Evolutionary conservation across 1,140 invertebrate genomes (phyloP).

Genomic region (Drosophila ohnishii): DNA sequence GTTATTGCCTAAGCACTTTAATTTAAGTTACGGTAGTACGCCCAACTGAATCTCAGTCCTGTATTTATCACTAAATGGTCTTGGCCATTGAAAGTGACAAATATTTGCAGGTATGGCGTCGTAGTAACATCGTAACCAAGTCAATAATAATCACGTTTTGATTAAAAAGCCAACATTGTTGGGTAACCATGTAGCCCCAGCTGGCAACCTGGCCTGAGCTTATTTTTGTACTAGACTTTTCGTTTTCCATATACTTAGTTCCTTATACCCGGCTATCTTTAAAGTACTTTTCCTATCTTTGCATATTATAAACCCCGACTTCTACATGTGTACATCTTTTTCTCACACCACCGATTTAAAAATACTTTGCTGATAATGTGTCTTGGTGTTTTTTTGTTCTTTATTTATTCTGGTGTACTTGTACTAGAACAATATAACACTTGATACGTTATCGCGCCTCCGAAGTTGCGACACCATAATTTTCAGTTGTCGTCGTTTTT

Average conservation of each 20-base stretch:
- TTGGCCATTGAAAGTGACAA: slow-evolving; percentile 9
- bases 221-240: slow-evolving; percentile 18
- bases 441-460: slow-evolving; percentile 74
- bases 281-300: slow-evolving; percentile 49
- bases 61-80: not conserved
- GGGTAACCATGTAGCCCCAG: not conserved
- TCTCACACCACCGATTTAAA: slow-evolving; percentile 23
- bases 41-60: not conserved
- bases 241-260: slow-evolving; percentile 1
- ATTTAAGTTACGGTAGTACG: slow-evolving; percentile 27
- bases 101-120: slow-evolving; percentile 19
- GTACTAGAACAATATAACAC: slow-evolving; percentile 71
- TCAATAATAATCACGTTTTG: not conserved
- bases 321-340: slow-evolving; percentile 23
- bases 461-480: slow-evolving; percentile 62
- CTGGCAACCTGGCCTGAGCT: slow-evolving; percentile 9
- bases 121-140: not conserved
- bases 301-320: slow-evolving; percentile 39
- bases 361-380: slow-evolving; percentile 36
- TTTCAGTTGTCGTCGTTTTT: slow-evolving; percentile 44
- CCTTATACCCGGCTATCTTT: slow-evolving; percentile 17
- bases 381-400: slow-evolving; percentile 36
- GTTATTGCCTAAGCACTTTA: slow-evolving; percentile 20
- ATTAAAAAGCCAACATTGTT: slow-evolving; percentile 16
- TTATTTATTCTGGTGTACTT: slow-evolving; percentile 41